These are phyloP conservation scores for Adelges cooleyi DNA, from an alignment of 1,140 invertebrate species.

Conservation along the genomic window DNA sequence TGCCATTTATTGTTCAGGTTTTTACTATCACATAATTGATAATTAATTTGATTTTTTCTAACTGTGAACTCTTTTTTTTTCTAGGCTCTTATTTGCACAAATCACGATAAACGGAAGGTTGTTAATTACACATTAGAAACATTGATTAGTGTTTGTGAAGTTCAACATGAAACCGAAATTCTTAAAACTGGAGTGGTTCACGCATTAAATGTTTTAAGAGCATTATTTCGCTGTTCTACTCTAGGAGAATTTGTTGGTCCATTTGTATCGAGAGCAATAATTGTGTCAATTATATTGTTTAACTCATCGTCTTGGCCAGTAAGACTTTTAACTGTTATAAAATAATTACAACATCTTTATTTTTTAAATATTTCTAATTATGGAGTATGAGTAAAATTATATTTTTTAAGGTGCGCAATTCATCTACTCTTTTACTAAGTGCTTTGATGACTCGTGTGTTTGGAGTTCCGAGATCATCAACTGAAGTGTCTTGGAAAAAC, in stretches of 20 bases:
- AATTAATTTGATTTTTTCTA: no score
- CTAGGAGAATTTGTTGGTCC: slow-evolving; percentile 58
- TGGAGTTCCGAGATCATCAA: slow-evolving; percentile 67
- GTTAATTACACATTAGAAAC: slow-evolving; percentile 47
- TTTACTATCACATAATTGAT: not conserved
- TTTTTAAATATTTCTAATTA: no score
- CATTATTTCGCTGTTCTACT: slow-evolving; percentile 61
- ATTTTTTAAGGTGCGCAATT: slow-evolving; percentile 60
- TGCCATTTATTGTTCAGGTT: slow-evolving; percentile 80
- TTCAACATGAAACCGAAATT: slow-evolving; percentile 36
- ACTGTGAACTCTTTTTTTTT: slow-evolving; percentile 9
- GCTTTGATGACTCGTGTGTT: slow-evolving; percentile 79
- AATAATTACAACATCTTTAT: not conserved
- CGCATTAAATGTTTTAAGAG: slow-evolving; percentile 72
- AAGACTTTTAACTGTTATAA: slow-evolving; percentile 36
- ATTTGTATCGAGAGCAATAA: slow-evolving; percentile 51
- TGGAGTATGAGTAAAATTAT: no score
- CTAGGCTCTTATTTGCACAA: slow-evolving; percentile 60
- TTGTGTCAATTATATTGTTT: slow-evolving; percentile 62
- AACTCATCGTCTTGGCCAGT: slow-evolving; percentile 66
- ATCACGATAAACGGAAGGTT: slow-evolving; percentile 45
- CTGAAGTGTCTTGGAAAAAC: slow-evolving; percentile 61
- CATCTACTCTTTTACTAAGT: slow-evolving; percentile 71
- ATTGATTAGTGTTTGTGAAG: slow-evolving; percentile 47
- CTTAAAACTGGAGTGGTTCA: slow-evolving; percentile 55